These are phyloP conservation scores for Agonopterix heracliana DNA, from an alignment of 2,888 invertebrate genomes.

Conservation along the genomic window DNA sequence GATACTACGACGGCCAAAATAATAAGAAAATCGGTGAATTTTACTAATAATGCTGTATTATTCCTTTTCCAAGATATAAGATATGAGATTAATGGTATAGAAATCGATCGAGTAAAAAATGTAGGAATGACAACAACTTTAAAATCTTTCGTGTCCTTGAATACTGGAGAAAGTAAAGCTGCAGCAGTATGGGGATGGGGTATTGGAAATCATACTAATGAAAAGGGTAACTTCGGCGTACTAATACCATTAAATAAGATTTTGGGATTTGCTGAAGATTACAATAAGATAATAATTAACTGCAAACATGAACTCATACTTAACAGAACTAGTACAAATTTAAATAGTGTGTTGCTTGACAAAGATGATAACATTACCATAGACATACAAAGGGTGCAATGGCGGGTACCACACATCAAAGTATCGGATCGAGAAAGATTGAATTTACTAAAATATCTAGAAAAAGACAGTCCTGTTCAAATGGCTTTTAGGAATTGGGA, in stretches of 20 bases:
- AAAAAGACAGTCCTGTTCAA: too few species aligned
- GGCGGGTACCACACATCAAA: too few species aligned
- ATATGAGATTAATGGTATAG: slow-evolving; percentile 8
- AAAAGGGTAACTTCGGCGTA: slow-evolving; percentile 19
- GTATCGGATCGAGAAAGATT: too few species aligned
- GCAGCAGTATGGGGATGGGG: slow-evolving; percentile 21
- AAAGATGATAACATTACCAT: slow-evolving; percentile 10
- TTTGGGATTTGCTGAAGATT: slow-evolving; percentile 25
- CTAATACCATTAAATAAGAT: slow-evolving; percentile 8
- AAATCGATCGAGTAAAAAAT: slow-evolving; percentile 1
- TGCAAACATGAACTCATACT: slow-evolving; percentile 42
- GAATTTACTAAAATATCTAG: too few species aligned
- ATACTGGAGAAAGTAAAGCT: slow-evolving; percentile 18
- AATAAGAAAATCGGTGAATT: not conserved
- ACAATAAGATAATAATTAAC: slow-evolving; percentile 38
- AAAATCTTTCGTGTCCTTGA: slow-evolving; percentile 35
- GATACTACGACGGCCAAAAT: slow-evolving; percentile 2
- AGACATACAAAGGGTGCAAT: too few species aligned
- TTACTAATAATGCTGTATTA: slow-evolving; percentile 4
- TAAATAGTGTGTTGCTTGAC: slow-evolving; percentile 20
- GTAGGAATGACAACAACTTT: slow-evolving; percentile 10
- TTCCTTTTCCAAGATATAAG: slow-evolving; percentile 9
- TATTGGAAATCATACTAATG: slow-evolving; percentile 18
- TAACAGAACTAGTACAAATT: slow-evolving; percentile 25
- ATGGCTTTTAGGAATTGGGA: too few species aligned